Evolutionary conservation across 2,113 vertebrate species (phyloP), one percentile per base, ranked within the genome.

Genomic region (Reinhardtius hippoglossoides): DNA sequence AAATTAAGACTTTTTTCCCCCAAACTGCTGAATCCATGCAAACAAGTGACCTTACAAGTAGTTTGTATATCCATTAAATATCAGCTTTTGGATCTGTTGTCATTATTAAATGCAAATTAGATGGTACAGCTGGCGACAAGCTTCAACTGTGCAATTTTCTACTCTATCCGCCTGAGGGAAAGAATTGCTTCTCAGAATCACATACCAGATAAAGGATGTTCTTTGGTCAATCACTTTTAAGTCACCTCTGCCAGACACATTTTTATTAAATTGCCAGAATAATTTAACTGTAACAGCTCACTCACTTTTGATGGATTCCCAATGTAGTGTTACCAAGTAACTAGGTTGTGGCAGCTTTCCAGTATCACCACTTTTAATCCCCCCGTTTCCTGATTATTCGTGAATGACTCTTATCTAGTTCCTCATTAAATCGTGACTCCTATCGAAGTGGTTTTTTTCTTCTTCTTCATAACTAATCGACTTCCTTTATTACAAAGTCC

Each of bases 351-450:
- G 10, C 37, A 35, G 7, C 48, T 31, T 69, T n/a, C 50, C 44
- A 48, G 44, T 18, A 48, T 48, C 73, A 42, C 20, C 52, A 16
- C 62, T 68, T 57, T 73, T 64, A 76, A 81, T 86, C 74, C 70
- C 59, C 60, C 71, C 63, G 37, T 78, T 67, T 31, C 52, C 69
- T 87, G 82, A 79, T 83, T 42, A 54, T 40, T 62, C 55, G 76
- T 76, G 71, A 73, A 80, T 76, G 52, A 10, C 20, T 74, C 78
- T 81, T 84, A 87, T 91, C 87, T 48, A 20, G 55, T 66, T 62
- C 62, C 26, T 78, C 74, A 31, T 85, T 71, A 73, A 82, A 80
- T 48, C 79, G 57, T 20, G 27, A 71, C 65, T 81, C 42, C 44
- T 67, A 78, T 84, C 65, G 46, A 69, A 42, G 50, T 2, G 50